Evolutionary conservation across 2,113 vertebrate species (phyloP).

Genomic region (Pedionomus torquatus): DNA sequence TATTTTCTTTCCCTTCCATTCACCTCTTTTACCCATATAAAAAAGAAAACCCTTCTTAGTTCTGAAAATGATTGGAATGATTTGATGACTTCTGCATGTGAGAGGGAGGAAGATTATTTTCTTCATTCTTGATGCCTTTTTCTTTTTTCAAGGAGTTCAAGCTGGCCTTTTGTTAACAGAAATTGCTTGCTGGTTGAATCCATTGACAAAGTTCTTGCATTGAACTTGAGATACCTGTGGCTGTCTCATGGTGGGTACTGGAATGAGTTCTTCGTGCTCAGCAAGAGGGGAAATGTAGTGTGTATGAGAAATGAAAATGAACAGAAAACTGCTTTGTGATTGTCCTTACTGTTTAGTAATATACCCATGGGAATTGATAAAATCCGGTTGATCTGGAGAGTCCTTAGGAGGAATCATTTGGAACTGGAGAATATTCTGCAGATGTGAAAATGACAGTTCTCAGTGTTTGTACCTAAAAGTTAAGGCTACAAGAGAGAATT

Average conservation of each 20-base stretch:
- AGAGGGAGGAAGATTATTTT: neutral
- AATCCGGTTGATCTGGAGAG: neutral
- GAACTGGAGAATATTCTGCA: neutral
- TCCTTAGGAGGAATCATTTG: neutral
- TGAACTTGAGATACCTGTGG: neutral
- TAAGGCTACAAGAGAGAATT: neutral
- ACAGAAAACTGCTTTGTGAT: neutral
- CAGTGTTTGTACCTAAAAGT: neutral
- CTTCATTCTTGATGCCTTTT: neutral
- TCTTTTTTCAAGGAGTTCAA: constrained; percentile 7
- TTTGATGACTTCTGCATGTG: neutral
- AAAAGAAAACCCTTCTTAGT: neutral
- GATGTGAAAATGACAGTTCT: neutral
- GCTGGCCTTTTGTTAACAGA: constrained; percentile 27
- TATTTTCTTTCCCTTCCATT: neutral
- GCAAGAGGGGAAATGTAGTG: neutral
- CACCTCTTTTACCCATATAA: neutral
- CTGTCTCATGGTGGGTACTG: neutral
- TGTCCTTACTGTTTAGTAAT: neutral
- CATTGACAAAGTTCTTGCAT: neutral
- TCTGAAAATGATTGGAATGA: neutral
- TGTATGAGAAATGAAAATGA: neutral
- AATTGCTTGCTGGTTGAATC: constrained; percentile 35
- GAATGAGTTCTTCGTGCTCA: neutral
- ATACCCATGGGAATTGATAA: neutral